phyloP scores from a whole-genome alignment of 2,888 invertebrate genomes.

The Latheticus oryzae region DNA sequence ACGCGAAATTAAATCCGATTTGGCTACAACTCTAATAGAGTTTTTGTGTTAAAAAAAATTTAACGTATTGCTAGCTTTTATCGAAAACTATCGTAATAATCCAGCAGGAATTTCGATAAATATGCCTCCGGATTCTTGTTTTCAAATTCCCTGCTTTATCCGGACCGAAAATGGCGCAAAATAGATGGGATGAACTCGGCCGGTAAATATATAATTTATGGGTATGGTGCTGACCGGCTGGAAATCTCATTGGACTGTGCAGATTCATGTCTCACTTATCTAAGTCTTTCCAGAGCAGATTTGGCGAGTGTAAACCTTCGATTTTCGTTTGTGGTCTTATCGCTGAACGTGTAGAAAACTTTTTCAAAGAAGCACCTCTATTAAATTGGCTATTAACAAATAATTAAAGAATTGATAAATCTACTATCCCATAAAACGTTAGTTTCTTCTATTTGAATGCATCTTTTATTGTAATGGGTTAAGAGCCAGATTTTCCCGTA shows the following conservation, averaged over 20 bases:
- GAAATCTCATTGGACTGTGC: slow-evolving; percentile 58
- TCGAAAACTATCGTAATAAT: slow-evolving; percentile 31
- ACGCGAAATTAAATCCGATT: too few species aligned
- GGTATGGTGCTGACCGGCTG: slow-evolving; percentile 56
- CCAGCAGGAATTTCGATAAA: slow-evolving; percentile 35
- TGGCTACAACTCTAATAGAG: too few species aligned
- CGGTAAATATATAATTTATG: slow-evolving; percentile 63
- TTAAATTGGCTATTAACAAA: not conserved
- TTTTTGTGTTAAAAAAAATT: too few species aligned
- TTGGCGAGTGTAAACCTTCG: slow-evolving; percentile 39
- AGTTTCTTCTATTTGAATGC: too few species aligned
- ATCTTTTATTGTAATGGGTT: too few species aligned
- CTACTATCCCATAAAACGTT: too few species aligned
- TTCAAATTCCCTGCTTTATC: slow-evolving; percentile 44
- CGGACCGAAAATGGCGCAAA: slow-evolving; percentile 47
- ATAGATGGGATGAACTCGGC: slow-evolving; percentile 61
- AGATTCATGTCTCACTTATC: slow-evolving; percentile 61
- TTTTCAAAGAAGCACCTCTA: not conserved
- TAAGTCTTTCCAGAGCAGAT: slow-evolving; percentile 51
- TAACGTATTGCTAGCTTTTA: too few species aligned
- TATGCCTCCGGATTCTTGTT: slow-evolving; percentile 41
- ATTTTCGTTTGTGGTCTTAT: slow-evolving; percentile 30
- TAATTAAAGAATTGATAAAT: too few species aligned
- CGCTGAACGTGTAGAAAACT: slow-evolving; percentile 36
- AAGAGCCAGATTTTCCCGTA: not conserved